A percentile compares a stretch with the other conserved stretches of the same genome.
Conservation (phyloP, 2,888 invertebrate genomes). For the Marasmarcha lunaedactyla region DNA sequence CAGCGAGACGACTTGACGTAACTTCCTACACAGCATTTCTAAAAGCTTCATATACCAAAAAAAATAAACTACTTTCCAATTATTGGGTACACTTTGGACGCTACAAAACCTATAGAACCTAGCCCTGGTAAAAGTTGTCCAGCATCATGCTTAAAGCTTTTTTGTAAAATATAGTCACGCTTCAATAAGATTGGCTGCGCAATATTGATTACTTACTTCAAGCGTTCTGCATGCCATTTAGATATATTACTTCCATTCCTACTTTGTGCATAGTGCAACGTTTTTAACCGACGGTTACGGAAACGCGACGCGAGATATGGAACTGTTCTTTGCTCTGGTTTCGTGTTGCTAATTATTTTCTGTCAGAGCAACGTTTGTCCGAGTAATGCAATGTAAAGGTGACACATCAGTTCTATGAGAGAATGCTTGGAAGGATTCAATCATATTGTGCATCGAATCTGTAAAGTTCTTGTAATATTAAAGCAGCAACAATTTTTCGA, state of each 20-base stretch:
- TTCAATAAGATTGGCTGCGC: conserved; percentile 70
- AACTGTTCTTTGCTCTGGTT: conserved; percentile 30
- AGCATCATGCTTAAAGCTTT: conserved; percentile 70
- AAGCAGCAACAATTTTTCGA: conserved; percentile 64
- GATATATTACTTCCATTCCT: conserved; percentile 68
- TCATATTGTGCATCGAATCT: conserved; percentile 71
- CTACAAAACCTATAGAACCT: conserved; percentile 65
- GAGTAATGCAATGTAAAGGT: conserved; percentile 62
- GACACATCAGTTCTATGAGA: conserved; percentile 55
- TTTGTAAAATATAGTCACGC: conserved; percentile 71
- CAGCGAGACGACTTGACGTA: conserved; percentile 46
- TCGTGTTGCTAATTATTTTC: conserved; percentile 27
- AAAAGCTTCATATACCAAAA: conserved; percentile 56
- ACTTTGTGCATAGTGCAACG: conserved; percentile 67
- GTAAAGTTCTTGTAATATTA: conserved; percentile 69
- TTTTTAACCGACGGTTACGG: conserved; percentile 62
- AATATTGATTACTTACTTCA: conserved; percentile 69
- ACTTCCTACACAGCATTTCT: conserved; percentile 61
- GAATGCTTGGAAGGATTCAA: conserved; percentile 66
- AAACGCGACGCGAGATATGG: conserved; percentile 45
- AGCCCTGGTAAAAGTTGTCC: conserved; percentile 68
- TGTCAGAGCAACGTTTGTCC: conserved; percentile 14
- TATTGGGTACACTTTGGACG: conserved; percentile 64
- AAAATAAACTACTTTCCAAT: conserved; percentile 49
- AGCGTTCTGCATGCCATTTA: conserved; percentile 71